Evolutionary conservation across 2,888 invertebrate genomes (phyloP).

Genomic region (Synergus itoensis): DNA sequence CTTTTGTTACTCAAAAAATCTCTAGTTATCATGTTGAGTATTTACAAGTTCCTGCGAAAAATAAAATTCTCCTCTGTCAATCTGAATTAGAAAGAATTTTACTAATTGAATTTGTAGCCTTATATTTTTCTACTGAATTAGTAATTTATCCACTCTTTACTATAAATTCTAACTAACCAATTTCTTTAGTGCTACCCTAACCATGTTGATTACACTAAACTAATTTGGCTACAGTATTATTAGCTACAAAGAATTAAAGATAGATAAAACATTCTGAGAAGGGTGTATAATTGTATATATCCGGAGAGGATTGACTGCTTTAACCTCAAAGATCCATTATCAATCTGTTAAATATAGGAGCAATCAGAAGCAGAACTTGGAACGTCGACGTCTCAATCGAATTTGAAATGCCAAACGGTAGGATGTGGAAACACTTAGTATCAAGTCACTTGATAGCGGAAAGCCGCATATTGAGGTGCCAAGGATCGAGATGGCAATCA

Average conservation of each 20-base stretch:
- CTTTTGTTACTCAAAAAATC: no score
- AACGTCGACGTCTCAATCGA: neutral
- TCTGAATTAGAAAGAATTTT: no score
- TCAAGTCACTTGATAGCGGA: conserved; percentile 10
- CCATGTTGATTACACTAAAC: neutral
- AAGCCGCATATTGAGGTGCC: conserved; percentile 21
- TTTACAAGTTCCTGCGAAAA: no score
- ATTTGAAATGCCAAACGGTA: neutral
- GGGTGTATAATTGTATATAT: neutral
- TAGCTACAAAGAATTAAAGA: neutral
- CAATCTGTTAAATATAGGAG: neutral
- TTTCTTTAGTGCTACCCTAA: conserved; percentile 8
- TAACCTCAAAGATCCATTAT: neutral
- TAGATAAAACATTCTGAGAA: neutral
- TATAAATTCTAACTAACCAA: neutral
- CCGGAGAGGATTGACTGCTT: neutral
- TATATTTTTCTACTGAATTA: no score
- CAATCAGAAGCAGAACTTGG: neutral
- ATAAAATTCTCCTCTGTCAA: no score
- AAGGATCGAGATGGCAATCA: conserved; percentile 31
- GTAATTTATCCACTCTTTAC: no score
- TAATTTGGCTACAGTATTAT: neutral
- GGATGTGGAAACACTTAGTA: conserved; percentile 19
- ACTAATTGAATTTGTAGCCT: no score
- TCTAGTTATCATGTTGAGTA: no score